Evolutionary conservation across 2,888 invertebrate species (phyloP), one percentile per base, ranked within the genome.

Genomic region (Dugesia japonica): DNA sequence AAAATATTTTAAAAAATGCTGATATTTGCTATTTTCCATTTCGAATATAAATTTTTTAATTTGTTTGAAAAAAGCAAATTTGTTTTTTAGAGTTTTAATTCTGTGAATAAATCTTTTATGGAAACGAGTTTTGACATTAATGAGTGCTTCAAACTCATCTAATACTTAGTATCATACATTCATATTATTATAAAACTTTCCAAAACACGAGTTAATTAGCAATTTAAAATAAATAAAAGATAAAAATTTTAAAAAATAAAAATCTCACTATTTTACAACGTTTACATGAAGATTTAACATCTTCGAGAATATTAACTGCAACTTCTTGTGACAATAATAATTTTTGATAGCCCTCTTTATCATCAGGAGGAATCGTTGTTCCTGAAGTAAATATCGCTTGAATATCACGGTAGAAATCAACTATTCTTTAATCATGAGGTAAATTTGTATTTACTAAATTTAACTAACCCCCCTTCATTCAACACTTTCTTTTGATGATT

Each of bases 401-500:
- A 79, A 97, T 86, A 83, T 97, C 95, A 73, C 95, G 88, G 1
- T 92, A 88, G 26, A 97, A 86, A 82, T 95, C 97, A 86, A 93
- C 92, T 81, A 95, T 91, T 71, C 91, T 90, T 79, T 15, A 80
- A 77, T 42, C 26, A 7, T 26, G 71, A 71, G 23, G 75, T 74
- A 31, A 28, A 77, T 0, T 71, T 77, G 42, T 76, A 74, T 76
- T 71, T 76, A 7, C 20, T 13, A 9, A 26, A 27, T 71, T 27
- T 38, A 26, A 78, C 83, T 86, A 83, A 90, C 89, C 92, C 91
- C 81, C 92, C 91, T 31, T 89, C 89, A 82, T 92, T 92, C 42
- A 94, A 89, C 82, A 90, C 91, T 82, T 92, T 92, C 85, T 97
- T 98, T 80, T 92, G 91, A 85, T 98, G 98, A 81, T 91, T 91